Evolutionary conservation across 2,888 invertebrate genomes (phyloP).

Genomic region (Andrena flavipes): DNA sequence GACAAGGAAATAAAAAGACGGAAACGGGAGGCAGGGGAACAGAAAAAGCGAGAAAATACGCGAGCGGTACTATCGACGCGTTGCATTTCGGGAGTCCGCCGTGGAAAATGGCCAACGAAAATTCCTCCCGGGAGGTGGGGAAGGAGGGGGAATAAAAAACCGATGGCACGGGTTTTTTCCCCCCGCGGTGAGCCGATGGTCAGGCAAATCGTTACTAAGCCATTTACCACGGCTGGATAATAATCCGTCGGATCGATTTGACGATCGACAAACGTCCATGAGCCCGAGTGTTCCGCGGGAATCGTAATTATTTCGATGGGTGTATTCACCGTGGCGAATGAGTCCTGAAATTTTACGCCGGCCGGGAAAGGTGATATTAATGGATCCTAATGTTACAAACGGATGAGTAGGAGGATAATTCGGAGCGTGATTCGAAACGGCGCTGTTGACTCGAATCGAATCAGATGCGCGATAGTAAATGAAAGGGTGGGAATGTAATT

Average conservation of each 20-base stretch:
- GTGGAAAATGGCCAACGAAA: conserved; percentile 49
- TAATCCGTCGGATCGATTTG: conserved; percentile 58
- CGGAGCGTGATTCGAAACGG: too few species aligned
- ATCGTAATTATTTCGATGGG: conserved; percentile 39
- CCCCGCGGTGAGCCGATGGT: conserved; percentile 29
- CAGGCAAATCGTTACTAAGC: conserved; percentile 57
- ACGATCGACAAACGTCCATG: conserved; percentile 43
- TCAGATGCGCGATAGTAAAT: too few species aligned
- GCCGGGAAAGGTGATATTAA: conserved; percentile 18
- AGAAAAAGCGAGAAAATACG: conserved; percentile 6
- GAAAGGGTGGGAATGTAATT: neutral
- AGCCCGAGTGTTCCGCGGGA: conserved; percentile 8
- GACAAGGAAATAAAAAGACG: conserved; percentile 8
- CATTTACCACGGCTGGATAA: conserved; percentile 52
- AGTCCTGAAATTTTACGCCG: conserved; percentile 14
- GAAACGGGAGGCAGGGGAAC: neutral
- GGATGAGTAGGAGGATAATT: too few species aligned
- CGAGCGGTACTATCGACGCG: conserved; percentile 41
- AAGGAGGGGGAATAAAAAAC: conserved; percentile 13
- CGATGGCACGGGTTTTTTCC: conserved; percentile 21
- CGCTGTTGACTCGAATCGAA: too few species aligned
- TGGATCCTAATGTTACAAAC: neutral
- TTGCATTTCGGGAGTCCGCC: conserved; percentile 44
- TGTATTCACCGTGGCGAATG: conserved; percentile 1
- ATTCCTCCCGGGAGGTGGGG: conserved; percentile 30